phyloP scores from a whole-genome alignment of 1,140 invertebrate species.

The Zaprionus camerounensis region DNA sequence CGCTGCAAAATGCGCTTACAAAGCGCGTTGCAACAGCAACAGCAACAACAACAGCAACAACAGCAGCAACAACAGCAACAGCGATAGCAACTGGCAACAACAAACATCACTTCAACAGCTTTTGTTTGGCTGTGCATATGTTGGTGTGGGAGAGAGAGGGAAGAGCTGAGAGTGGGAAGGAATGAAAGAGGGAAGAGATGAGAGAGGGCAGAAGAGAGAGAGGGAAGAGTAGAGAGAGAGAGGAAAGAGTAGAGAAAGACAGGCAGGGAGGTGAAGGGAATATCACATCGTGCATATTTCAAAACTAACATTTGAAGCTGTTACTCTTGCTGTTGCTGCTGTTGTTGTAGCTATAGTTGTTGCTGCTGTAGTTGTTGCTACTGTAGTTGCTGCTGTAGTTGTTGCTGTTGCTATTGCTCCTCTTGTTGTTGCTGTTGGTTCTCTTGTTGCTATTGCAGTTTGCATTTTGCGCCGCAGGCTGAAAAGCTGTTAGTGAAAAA shows the following conservation, averaged over 20 bases:
- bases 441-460: conserved; percentile 27
- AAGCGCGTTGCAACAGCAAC: conserved; percentile 46
- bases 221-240: neutral
- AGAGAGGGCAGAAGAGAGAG: neutral
- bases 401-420: conserved; percentile 9
- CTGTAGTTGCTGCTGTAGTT: conserved; percentile 16
- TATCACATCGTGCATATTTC: conserved; percentile 69
- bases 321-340: conserved; percentile 28
- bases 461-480: conserved; percentile 57
- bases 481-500: conserved; percentile 32
- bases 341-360: neutral
- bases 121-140: conserved; percentile 55
- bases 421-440: conserved; percentile 14
- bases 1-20: conserved; percentile 63
- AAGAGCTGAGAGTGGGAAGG: neutral
- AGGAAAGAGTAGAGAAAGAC: neutral
- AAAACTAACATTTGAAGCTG: conserved; percentile 73
- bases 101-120: conserved; percentile 70
- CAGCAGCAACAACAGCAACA: conserved; percentile 32
- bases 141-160: conserved; percentile 16
- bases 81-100: conserved; percentile 17
- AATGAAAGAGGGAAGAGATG: neutral
- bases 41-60: conserved; percentile 38
- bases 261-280: neutral
- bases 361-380: neutral